A percentile compares a stretch with the other conserved stretches of the same genome.
Evolutionary conservation across 1,140 invertebrate genomes (phyloP).

Genomic region (Tribolium castaneum): DNA sequence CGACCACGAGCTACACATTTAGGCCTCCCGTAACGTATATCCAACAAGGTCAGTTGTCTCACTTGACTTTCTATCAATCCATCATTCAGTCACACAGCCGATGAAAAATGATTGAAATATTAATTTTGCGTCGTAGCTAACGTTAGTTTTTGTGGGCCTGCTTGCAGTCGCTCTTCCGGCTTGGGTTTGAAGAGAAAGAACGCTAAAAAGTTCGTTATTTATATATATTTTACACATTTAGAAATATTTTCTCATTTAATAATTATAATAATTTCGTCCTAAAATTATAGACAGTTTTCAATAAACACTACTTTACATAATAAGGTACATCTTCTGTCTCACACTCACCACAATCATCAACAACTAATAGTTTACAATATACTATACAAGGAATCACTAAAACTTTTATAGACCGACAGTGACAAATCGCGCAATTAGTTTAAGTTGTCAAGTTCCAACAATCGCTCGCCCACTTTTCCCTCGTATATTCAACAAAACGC

Average conservation of each 20-base stretch:
- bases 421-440: slow-evolving; percentile 16
- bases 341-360: slow-evolving; percentile 58
- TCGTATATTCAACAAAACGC: slow-evolving; percentile 45
- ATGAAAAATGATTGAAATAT: slow-evolving; percentile 39
- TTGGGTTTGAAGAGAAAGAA: slow-evolving; percentile 43
- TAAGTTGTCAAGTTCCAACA: slow-evolving; percentile 30
- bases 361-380: slow-evolving; percentile 55
- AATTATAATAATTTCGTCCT: slow-evolving; percentile 57
- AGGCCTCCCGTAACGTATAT: background rate
- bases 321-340: slow-evolving; percentile 61
- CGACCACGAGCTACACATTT: slow-evolving; percentile 18
- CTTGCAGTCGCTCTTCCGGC: background rate
- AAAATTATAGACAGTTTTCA: slow-evolving; percentile 53
- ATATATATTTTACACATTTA: slow-evolving; percentile 61
- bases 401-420: slow-evolving; percentile 32
- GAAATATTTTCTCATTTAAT: slow-evolving; percentile 58
- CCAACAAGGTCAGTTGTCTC: slow-evolving; percentile 37
- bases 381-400: slow-evolving; percentile 39
- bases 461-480: slow-evolving; percentile 14
- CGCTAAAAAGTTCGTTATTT: slow-evolving; percentile 51
- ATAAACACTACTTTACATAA: slow-evolving; percentile 61
- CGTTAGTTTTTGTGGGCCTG: background rate
- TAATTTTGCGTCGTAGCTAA: slow-evolving; percentile 27
- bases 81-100: slow-evolving; percentile 16
- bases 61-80: slow-evolving; percentile 37